Percentiles rank a stretch among this genome's conserved stretches.
Evolutionary conservation across 2,797 vertebrate species (phyloP).

Genomic region (Furcifer pardalis): DNA sequence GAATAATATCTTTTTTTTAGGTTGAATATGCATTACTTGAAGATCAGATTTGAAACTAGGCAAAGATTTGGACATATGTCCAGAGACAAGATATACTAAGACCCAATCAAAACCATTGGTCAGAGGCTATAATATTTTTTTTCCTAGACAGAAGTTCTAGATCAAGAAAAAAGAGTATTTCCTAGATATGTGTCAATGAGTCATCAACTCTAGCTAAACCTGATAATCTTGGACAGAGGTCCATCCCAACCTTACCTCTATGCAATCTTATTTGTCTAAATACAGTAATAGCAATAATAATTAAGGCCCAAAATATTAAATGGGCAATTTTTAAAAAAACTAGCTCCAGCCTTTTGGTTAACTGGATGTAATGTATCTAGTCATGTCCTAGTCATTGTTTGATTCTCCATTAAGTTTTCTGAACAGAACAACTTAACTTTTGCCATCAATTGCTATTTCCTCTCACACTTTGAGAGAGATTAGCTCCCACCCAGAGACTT

Average conservation of each 20-base stretch:
- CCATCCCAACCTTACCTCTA: neutral
- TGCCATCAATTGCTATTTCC: slow-evolving; percentile 11
- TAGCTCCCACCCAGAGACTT: neutral
- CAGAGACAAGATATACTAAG: neutral
- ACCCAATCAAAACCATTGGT: neutral
- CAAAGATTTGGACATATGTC: neutral
- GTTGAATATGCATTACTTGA: neutral
- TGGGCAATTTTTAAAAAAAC: slow-evolving; percentile 44
- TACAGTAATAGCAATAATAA: slow-evolving; percentile 57
- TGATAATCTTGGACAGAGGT: neutral
- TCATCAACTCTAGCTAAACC: neutral
- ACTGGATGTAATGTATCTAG: slow-evolving; percentile 3
- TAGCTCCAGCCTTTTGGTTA: neutral
- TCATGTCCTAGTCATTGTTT: slow-evolving; percentile 19
- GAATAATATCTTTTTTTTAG: neutral
- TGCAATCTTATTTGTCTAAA: slow-evolving; percentile 50
- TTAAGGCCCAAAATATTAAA: slow-evolving; percentile 63
- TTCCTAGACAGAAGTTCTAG: too few species aligned
- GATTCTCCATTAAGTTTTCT: neutral
- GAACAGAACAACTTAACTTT: neutral
- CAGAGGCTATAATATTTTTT: too few species aligned
- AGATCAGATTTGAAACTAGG: neutral
- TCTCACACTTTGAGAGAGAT: neutral
- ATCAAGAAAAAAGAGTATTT: neutral
- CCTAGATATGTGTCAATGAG: neutral